Evolutionary conservation across 2,888 invertebrate species (phyloP).

Genomic region (Carterocephalus palaemon): DNA sequence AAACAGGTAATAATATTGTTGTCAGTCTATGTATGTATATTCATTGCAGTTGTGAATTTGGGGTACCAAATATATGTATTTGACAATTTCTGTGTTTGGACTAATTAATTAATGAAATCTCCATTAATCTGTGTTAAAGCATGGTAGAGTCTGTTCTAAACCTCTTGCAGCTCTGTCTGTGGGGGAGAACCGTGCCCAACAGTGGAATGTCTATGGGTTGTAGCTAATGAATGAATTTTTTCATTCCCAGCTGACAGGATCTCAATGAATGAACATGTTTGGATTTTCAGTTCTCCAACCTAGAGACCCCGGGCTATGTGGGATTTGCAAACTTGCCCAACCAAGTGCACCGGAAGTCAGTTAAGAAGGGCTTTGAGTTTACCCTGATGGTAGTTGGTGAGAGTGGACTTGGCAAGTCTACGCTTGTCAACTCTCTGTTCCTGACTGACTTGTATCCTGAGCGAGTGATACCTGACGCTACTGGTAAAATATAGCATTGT

Average conservation of each 20-base stretch:
- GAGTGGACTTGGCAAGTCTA: conserved; percentile 96
- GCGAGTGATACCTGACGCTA: conserved; percentile 91
- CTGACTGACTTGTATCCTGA: conserved; percentile 97
- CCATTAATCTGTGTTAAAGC: too few relatives aligned
- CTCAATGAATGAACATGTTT: not conserved
- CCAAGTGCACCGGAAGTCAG: conserved; percentile 97
- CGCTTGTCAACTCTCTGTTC: conserved; percentile 96
- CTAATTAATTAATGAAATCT: too few relatives aligned
- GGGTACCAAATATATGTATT: not conserved
- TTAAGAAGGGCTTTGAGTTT: conserved; percentile 98
- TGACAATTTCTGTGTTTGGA: not conserved
- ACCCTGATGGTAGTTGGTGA: conserved; percentile 98
- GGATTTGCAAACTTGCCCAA: conserved; percentile 97
- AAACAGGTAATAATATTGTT: not conserved
- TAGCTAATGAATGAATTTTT: too few relatives aligned
- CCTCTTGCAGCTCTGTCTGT: too few relatives aligned
- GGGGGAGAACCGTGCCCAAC: too few relatives aligned
- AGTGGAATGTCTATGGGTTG: too few relatives aligned
- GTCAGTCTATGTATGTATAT: not conserved
- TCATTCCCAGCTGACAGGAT: not conserved
- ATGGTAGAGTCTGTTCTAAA: too few relatives aligned
- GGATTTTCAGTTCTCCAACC: conserved; percentile 84
- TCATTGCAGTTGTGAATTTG: not conserved
- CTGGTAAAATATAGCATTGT: conserved; percentile 85
- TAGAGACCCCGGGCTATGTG: conserved; percentile 93